Evolutionary conservation across 2,113 vertebrate species (phyloP).

Genomic region (Marmota monax): DNA sequence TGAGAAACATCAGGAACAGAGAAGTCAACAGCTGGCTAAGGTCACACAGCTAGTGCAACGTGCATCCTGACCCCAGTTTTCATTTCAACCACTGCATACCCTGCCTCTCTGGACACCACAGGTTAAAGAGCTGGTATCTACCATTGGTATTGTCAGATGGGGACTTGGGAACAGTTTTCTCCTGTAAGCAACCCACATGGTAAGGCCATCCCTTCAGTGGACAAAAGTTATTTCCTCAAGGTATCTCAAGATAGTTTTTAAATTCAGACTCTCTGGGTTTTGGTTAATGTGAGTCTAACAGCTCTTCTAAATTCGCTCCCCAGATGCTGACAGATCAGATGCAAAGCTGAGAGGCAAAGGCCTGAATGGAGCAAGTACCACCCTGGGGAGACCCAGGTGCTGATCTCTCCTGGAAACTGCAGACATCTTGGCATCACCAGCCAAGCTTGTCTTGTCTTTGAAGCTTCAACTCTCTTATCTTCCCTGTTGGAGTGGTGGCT

Average conservation of each 20-base stretch:
- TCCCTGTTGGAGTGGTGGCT: background rate
- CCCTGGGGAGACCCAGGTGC: background rate
- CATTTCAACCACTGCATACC: accelerated
- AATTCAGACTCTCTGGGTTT: background rate
- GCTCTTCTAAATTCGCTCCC: background rate
- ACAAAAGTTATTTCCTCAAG: background rate
- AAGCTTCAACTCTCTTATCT: background rate
- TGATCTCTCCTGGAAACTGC: background rate
- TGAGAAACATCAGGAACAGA: background rate
- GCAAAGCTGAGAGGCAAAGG: background rate
- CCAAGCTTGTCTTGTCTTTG: slow-evolving; percentile 25
- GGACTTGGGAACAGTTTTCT: background rate
- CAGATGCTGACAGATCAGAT: background rate
- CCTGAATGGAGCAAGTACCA: accelerated
- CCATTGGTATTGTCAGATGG: background rate
- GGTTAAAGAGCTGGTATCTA: too few relatives aligned
- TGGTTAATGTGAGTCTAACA: background rate
- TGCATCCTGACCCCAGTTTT: background rate
- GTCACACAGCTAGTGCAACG: background rate
- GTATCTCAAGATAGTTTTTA: background rate
- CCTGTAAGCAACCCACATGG: background rate
- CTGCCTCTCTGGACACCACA: background rate
- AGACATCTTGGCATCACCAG: slow-evolving; percentile 71
- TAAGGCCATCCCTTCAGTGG: background rate
- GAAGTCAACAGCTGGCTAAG: background rate